These are phyloP conservation scores for Salminus brasiliensis DNA, from an alignment of 2,113 vertebrate species.

Conservation along the genomic window DNA sequence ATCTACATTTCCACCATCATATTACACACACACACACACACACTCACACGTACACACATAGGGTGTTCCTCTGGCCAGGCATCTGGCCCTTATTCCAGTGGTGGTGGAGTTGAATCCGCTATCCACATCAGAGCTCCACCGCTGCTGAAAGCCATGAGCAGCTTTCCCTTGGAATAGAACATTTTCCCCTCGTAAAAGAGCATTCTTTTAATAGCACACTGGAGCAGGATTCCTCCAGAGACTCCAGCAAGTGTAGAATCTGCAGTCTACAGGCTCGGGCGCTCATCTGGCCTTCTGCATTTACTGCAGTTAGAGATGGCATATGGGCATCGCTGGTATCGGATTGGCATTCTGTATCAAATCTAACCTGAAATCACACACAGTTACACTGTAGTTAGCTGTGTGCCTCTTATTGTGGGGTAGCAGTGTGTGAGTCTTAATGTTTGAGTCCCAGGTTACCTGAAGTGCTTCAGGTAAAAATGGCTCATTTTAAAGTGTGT, in stretches of 20 bases:
- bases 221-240: slow-evolving; percentile 28
- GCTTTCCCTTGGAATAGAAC: slow-evolving; percentile 46
- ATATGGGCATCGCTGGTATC: too few relatives aligned
- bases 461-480: too few relatives aligned
- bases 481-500: too few relatives aligned
- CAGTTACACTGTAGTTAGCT: too few relatives aligned
- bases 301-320: background rate
- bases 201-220: slow-evolving; percentile 62
- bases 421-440: too few relatives aligned
- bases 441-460: too few relatives aligned
- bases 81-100: slow-evolving; percentile 19
- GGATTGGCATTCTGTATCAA: too few relatives aligned
- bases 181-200: slow-evolving; percentile 54
- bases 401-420: too few relatives aligned
- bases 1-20: slow-evolving; percentile 46
- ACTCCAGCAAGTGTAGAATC: slow-evolving; percentile 6
- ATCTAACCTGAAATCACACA: too few relatives aligned
- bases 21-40: too few relatives aligned
- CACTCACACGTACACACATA: slow-evolving; percentile 27
- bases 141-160: slow-evolving; percentile 52
- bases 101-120: slow-evolving; percentile 57
- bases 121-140: slow-evolving; percentile 67
- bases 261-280: background rate
- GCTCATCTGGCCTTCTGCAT: background rate
- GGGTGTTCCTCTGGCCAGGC: slow-evolving; percentile 38